These are phyloP conservation scores for human (Homo sapiens) DNA, from an alignment of 2,113 vertebrate species.

Conservation along the genomic window GRCh38 chr1:172161001-172161500, in stretches of 20 bases:
- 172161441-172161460: not conserved
- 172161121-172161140: not conserved
- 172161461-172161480: not conserved
- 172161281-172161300: not conserved
- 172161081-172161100: not conserved
- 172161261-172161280: not conserved
- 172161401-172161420: not conserved
- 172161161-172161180: not conserved
- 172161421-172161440: not conserved
- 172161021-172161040: not conserved
- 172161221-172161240: not conserved
- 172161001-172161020: not conserved
- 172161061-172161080: not conserved
- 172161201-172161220: too few relatives aligned
- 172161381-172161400: not conserved
- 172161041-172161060: not conserved
- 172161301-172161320: not conserved
- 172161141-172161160: not conserved
- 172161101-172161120: conserved; percentile 12
- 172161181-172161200: too few relatives aligned
- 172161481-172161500: not conserved
- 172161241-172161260: not conserved
- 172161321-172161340: not conserved
- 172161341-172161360: not conserved
- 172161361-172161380: not conserved